Percentiles rank a stretch among this genome's conserved stretches.
Conservation (phyloP, 2,888 invertebrate genomes). For the Saturnia pavonia region DNA sequence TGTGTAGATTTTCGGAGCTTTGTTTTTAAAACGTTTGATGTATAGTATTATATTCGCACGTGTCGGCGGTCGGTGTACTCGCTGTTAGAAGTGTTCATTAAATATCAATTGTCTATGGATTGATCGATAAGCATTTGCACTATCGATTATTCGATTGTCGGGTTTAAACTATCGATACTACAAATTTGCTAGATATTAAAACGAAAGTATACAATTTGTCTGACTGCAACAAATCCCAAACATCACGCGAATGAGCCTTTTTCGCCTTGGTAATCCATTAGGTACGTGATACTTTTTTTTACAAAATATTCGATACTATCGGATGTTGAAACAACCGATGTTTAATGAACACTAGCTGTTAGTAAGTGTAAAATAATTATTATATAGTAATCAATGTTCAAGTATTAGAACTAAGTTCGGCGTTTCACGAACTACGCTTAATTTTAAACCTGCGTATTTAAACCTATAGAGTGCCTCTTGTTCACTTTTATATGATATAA, state of each 20-base stretch:
- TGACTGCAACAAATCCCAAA: too few species aligned
- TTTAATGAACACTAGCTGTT: conserved; percentile 29
- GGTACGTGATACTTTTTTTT: too few species aligned
- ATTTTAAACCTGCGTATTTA: conserved; percentile 74
- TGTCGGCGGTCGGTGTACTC: conserved; percentile 14
- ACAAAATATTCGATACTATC: too few species aligned
- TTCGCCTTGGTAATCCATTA: too few species aligned
- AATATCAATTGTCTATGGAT: too few species aligned
- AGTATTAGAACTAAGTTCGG: conserved; percentile 55
- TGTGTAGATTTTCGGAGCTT: conserved; percentile 41
- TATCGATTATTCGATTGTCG: too few species aligned
- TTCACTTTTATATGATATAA: conserved; percentile 82
- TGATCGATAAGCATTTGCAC: too few species aligned
- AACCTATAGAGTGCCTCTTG: conserved; percentile 83
- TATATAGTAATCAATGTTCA: conserved; percentile 2
- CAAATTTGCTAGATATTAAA: too few species aligned
- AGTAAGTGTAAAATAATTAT: conserved; percentile 43
- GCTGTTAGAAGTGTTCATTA: conserved; percentile 30
- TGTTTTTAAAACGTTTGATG: conserved; percentile 34
- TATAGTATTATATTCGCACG: conserved; percentile 7
- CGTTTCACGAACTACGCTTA: conserved; percentile 78
- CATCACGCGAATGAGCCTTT: too few species aligned
- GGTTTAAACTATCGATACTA: too few species aligned
- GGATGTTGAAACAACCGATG: too few species aligned
- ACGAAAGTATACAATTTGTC: too few species aligned